phyloP scores from a whole-genome alignment of 2,888 invertebrate species.

The Drosophila monieri region DNA sequence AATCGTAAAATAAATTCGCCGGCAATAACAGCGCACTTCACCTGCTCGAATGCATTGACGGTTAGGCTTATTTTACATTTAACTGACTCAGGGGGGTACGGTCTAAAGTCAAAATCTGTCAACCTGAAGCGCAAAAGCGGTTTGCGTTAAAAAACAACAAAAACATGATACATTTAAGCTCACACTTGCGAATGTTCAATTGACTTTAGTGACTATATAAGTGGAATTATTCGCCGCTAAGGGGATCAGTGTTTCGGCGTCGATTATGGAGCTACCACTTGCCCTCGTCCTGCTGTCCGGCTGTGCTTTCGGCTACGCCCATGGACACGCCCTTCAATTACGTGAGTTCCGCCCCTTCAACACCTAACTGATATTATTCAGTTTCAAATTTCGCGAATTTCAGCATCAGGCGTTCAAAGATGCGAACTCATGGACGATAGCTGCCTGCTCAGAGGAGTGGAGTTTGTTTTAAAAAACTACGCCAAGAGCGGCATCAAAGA shows the following conservation, averaged over 20 bases:
- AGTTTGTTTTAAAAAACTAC: constrained; percentile 54
- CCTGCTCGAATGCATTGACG: constrained; percentile 18
- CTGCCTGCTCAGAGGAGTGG: constrained; percentile 55
- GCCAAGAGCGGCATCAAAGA: constrained; percentile 68
- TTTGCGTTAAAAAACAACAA: constrained; percentile 29
- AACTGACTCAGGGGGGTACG: constrained; percentile 35
- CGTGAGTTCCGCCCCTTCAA: constrained; percentile 46
- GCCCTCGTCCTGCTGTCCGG: constrained; percentile 26
- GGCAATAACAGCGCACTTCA: constrained; percentile 35
- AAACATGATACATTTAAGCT: constrained; percentile 44
- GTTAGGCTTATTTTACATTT: constrained; percentile 35
- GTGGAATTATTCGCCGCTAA: constrained; percentile 13
- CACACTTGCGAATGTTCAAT: constrained; percentile 35
- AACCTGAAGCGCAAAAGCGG: constrained; percentile 43
- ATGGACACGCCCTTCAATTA: constrained; percentile 34
- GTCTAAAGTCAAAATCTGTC: constrained; percentile 41
- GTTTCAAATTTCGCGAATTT: background rate
- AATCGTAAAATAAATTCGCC: constrained; percentile 36
- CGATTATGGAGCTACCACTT: constrained; percentile 22
- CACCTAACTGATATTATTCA: background rate
- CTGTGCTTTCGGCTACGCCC: constrained; percentile 12
- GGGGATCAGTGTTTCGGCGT: constrained; percentile 42
- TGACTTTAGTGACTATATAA: constrained; percentile 54
- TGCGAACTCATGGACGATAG: constrained; percentile 57
- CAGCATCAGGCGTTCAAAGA: constrained; percentile 57